phyloP scores from a whole-genome alignment of 2,797 vertebrate species.

The Xiphophorus birchmanni region DNA sequence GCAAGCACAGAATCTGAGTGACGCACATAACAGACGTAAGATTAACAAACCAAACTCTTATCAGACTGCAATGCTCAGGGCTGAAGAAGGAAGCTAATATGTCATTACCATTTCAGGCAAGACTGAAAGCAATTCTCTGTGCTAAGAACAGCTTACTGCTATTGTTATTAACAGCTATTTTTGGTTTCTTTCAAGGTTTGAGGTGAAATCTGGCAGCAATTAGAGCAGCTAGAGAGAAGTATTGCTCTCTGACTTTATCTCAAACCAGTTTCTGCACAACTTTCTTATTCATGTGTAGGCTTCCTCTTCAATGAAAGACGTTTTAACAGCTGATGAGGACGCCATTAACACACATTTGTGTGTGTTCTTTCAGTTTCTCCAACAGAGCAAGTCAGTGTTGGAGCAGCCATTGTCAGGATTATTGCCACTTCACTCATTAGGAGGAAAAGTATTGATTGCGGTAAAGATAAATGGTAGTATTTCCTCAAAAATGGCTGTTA shows the following conservation, averaged over 20 bases:
- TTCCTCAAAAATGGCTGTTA: neutral
- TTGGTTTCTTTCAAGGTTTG: neutral
- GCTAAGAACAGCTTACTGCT: slow-evolving; percentile 14
- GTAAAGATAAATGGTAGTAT: neutral
- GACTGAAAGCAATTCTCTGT: neutral
- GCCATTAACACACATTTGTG: neutral
- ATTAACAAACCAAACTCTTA: slow-evolving; percentile 41
- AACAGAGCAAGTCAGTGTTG: neutral
- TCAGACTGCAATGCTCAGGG: slow-evolving; percentile 26
- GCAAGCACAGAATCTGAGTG: slow-evolving; percentile 35
- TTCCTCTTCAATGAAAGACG: neutral
- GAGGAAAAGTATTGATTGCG: neutral
- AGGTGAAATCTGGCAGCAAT: neutral
- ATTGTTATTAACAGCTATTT: slow-evolving; percentile 20
- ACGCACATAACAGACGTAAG: slow-evolving; percentile 38
- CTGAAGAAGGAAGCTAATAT: slow-evolving; percentile 27
- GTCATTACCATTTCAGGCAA: slow-evolving; percentile 14
- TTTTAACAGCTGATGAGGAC: neutral
- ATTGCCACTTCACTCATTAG: neutral
- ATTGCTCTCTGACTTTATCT: slow-evolving; percentile 6
- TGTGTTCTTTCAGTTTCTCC: neutral
- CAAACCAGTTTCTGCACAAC: neutral
- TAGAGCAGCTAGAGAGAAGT: neutral
- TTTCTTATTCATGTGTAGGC: neutral
- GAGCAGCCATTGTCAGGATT: neutral